Conservation (phyloP, 2,888 invertebrate species). For the Drosophila gaucha region DNA sequence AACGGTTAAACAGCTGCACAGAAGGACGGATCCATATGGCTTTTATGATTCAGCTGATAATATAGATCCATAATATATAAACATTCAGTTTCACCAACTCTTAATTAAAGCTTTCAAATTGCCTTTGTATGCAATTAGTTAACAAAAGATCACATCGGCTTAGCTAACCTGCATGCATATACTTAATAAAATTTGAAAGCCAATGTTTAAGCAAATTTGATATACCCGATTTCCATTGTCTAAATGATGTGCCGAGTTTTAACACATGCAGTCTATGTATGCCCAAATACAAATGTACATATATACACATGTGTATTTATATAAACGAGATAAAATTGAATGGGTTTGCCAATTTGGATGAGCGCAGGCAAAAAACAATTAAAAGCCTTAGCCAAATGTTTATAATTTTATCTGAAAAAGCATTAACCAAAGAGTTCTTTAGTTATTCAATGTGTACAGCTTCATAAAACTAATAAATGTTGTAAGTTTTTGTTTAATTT, state of each 20-base stretch:
- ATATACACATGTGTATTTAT: background rate
- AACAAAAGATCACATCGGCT: conserved; percentile 21
- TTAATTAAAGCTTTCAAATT: conserved; percentile 1
- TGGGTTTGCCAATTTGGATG: background rate
- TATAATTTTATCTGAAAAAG: too few species aligned
- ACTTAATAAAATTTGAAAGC: conserved; percentile 21
- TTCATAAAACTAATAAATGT: too few species aligned
- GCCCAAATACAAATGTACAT: conserved; percentile 9
- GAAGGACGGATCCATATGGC: background rate
- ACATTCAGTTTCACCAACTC: background rate
- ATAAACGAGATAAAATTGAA: conserved; percentile 2
- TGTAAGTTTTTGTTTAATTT: too few species aligned
- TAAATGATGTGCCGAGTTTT: conserved; percentile 1
- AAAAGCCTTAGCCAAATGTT: background rate
- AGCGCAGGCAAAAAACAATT: background rate
- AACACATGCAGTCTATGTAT: too few species aligned
- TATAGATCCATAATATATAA: background rate
- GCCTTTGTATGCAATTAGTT: conserved; percentile 7
- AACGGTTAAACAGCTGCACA: too few species aligned
- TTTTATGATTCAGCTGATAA: background rate
- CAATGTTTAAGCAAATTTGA: conserved; percentile 17
- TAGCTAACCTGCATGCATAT: conserved; percentile 20
- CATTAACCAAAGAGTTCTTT: background rate
- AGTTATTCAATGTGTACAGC: too few species aligned
- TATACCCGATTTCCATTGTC: conserved; percentile 26